Evolutionary conservation across 1,140 invertebrate genomes (phyloP).

Genomic region (Drosophila watanabei): DNA sequence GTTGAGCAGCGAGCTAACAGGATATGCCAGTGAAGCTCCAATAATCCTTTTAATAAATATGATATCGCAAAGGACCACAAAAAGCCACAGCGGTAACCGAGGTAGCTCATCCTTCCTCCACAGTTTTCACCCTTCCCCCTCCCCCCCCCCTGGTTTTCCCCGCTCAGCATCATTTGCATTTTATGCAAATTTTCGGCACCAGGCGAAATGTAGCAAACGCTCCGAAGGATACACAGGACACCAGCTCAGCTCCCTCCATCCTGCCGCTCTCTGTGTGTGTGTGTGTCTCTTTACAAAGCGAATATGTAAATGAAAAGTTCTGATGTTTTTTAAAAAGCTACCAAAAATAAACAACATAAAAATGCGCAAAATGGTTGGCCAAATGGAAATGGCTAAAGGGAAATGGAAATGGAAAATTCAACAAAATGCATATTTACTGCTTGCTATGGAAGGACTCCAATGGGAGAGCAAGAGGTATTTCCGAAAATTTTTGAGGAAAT

Average conservation of each 20-base stretch:
- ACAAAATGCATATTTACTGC: constrained; percentile 80
- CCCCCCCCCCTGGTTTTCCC: constrained; percentile 5
- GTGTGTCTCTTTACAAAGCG: constrained; percentile 65
- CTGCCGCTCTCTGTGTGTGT: constrained; percentile 9
- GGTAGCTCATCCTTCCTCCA: constrained; percentile 40
- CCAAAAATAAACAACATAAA: constrained; percentile 83
- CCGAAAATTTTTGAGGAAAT: not conserved
- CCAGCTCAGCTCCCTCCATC: constrained; percentile 11
- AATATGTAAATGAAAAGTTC: constrained; percentile 81
- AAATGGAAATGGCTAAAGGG: constrained; percentile 58
- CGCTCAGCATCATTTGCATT: constrained; percentile 80
- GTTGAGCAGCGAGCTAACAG: constrained; percentile 75
- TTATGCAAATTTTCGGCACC: constrained; percentile 84
- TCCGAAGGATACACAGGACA: constrained; percentile 74
- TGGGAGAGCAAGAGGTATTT: constrained; percentile 23
- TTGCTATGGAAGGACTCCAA: constrained; percentile 42
- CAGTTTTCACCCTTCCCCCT: not conserved
- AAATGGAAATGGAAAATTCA: constrained; percentile 69
- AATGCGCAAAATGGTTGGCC: constrained; percentile 68
- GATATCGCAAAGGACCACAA: constrained; percentile 84
- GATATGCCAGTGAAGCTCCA: constrained; percentile 85
- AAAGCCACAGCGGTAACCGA: constrained; percentile 74
- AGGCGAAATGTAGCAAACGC: constrained; percentile 70
- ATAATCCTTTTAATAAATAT: constrained; percentile 86
- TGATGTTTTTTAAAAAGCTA: constrained; percentile 81